Evolutionary conservation across 2,113 vertebrate species (phyloP), one percentile per base, ranked within the genome.

Genomic region (Oncorhynchus tshawytscha): DNA sequence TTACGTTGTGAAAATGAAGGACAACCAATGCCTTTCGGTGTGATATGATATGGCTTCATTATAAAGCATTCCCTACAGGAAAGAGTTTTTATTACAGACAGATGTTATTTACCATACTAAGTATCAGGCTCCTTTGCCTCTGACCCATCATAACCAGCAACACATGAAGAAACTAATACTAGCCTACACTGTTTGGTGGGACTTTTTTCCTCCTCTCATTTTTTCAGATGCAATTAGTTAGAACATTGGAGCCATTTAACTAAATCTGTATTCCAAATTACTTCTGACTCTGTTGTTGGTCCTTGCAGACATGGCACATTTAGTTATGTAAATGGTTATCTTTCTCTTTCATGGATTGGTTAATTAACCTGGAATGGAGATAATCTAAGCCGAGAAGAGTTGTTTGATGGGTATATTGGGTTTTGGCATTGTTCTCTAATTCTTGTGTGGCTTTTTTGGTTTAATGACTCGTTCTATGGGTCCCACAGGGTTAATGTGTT

Each of bases 261-360:
- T 83, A 86, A 89, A 88, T 90, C 92, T 88, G 79, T 78, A 67
- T 85, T 84, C 88, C 81, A 91, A 92, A 92, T 93, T 92, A 91
- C 91, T 92, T 91, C 89, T 76, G 91, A 92, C 90, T 92, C 81
- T 77, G 79, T 80, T 74, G 80, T 78, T 80, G 89, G 88, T 87
- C 90, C 86, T 90, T 66, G 86, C 88, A 90, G 91, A 92, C 89
- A 88, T 82, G 83, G 84, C 76, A 86, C 86, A 91, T 92, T 92
- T 91, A 88, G 88, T 91, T 93, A 93, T 93, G 92, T 91, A 91
- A 93, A 93, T 92, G 86, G 82, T 85, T 89, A 91, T 90, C 87
- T 91, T 81, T 82, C 83, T 83, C 82, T 85, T 83, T 90, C 91
- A 93, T 91, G 92, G 92, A 93, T 92, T 92, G 92, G 92, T 93